Base-by-base conservation (phyloP, 2,888 invertebrate genomes). In the Corbicula japonica region DNA sequence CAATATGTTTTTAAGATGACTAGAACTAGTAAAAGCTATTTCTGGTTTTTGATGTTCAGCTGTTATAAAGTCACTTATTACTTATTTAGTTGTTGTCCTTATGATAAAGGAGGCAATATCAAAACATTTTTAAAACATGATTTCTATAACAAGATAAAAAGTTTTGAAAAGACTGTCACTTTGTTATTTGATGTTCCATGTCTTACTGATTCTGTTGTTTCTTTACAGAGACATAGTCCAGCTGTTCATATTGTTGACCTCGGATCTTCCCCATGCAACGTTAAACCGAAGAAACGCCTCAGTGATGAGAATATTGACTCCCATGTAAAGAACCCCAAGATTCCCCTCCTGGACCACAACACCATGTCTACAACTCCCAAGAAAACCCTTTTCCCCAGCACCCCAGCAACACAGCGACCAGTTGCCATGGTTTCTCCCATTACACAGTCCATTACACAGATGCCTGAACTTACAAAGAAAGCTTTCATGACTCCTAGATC, bases 381-480 rank as follows among this genome's bases (percentile, higher is more conserved):
- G 52, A 86, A 85, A 26, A 75, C 78, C 12, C 77, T 85, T 3
- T 86, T 80, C 35, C 82, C 84, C 8, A 65, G 65, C 32, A 85
- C 88, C 8, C 86, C 87, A 18, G 68, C 71, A 26, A 66, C 69
- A 8, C 66, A 69, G 54, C 79, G 86, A 65, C 87, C 88, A 8
- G 73, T 87, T n/a, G 87, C 88, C 46, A 81, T 87, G 83, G 88
- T 88, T 44, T 87, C 87, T n/a, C 88, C 88, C 1, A 87, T 87
- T 41, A 84, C 88, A 48, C 83, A 87, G 61, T 78, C 87, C 10
- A 65, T 87, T 15, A 81, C 65, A 50, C 83, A 82, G 52, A 71
- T 84, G 60, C 82, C 85, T 18, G 80, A 73, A 34, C 35, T 75
- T 8, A 58, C 85, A 12, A 85, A 86, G 83, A 88, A 86, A 74